phyloP scores from a whole-genome alignment of 2,888 invertebrate genomes.

The Drosophila merina region DNA sequence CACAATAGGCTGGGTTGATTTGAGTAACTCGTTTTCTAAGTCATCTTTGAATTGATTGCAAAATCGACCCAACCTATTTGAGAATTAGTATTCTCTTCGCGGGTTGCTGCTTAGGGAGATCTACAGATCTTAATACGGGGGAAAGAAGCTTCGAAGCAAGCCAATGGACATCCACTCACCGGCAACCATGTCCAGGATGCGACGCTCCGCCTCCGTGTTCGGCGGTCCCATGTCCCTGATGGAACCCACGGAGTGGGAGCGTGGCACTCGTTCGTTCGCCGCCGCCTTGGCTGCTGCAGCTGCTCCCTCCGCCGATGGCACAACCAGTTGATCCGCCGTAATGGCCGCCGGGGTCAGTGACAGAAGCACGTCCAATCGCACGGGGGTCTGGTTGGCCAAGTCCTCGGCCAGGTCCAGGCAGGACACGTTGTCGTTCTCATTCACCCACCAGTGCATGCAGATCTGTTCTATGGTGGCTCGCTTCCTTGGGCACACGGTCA shows the following conservation, averaged over 20 bases:
- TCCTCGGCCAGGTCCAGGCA: constrained; percentile 94
- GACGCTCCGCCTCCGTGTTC: constrained; percentile 88
- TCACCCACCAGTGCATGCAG: constrained; percentile 98
- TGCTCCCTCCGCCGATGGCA: constrained; percentile 85
- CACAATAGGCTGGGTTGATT: constrained; percentile 33
- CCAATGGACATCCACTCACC: constrained; percentile 78
- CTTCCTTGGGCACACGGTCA: constrained; percentile 95
- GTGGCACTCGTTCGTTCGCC: constrained; percentile 86
- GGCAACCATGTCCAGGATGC: constrained; percentile 89
- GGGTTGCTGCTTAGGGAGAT: constrained; percentile 38
- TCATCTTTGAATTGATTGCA: background rate
- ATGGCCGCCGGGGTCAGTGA: constrained; percentile 93
- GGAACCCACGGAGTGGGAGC: constrained; percentile 89
- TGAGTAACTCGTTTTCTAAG: background rate
- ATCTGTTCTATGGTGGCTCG: constrained; percentile 97
- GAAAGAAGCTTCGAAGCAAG: constrained; percentile 25
- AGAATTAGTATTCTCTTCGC: constrained; percentile 6
- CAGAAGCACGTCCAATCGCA: constrained; percentile 92
- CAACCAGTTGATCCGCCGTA: constrained; percentile 89
- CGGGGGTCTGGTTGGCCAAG: constrained; percentile 95
- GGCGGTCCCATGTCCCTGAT: constrained; percentile 88
- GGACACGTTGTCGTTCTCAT: constrained; percentile 91
- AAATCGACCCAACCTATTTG: constrained; percentile 19
- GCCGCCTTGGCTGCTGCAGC: constrained; percentile 83
- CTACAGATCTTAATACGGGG: constrained; percentile 18